phyloP scores from a whole-genome alignment of 2,797 vertebrate species.

The Sebastes nivosus region DNA sequence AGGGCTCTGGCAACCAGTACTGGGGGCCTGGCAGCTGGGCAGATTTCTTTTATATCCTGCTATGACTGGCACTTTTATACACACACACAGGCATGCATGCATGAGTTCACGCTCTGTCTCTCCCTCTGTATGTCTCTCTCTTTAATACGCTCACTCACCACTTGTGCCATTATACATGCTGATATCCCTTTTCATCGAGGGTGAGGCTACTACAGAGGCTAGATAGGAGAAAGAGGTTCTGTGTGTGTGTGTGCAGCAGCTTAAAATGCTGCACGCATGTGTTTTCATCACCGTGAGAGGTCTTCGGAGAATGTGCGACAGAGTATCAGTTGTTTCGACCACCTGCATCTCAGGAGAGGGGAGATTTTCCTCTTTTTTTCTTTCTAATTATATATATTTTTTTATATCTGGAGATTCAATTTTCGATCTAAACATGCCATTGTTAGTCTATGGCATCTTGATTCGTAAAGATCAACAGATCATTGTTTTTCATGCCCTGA shows the following conservation, averaged over 20 bases:
- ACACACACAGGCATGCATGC: conserved; percentile 50
- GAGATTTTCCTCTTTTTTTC: background rate
- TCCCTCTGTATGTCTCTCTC: conserved; percentile 29
- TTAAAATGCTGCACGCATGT: conserved; percentile 18
- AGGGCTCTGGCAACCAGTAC: conserved; percentile 58
- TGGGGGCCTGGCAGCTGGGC: conserved; percentile 66
- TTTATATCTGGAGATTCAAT: background rate
- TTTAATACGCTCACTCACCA: conserved; percentile 50
- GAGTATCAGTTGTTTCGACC: conserved; percentile 34
- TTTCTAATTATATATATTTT: background rate
- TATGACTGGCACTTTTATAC: conserved; percentile 70
- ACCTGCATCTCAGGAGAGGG: conserved; percentile 11
- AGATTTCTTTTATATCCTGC: conserved; percentile 64
- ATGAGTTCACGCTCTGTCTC: conserved; percentile 40
- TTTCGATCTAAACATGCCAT: too few species aligned
- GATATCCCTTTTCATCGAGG: conserved; percentile 55
- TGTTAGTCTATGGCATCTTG: too few species aligned
- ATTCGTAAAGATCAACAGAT: too few species aligned
- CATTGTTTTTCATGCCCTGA: too few species aligned
- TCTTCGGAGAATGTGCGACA: conserved; percentile 22
- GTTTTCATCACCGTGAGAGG: conserved; percentile 30
- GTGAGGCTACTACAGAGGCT: conserved; percentile 29
- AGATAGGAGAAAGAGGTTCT: conserved; percentile 12
- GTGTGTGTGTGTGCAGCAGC: background rate
- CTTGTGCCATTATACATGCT: conserved; percentile 47